A percentile compares a stretch with the other conserved stretches of the same genome.
These are phyloP conservation scores for Glomeris marginata DNA, from an alignment of 2,888 invertebrate genomes.

Conservation along the genomic window DNA sequence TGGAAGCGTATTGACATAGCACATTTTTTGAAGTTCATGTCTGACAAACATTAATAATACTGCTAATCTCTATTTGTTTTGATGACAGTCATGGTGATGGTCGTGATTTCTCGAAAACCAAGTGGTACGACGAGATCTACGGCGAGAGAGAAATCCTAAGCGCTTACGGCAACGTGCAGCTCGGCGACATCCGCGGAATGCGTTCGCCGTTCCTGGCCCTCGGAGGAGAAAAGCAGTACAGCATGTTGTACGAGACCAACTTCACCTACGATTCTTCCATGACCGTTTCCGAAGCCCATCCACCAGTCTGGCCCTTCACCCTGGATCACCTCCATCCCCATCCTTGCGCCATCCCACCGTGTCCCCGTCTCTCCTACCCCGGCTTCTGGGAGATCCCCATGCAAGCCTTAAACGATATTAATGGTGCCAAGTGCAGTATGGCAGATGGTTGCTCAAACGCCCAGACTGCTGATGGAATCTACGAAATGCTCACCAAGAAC, in stretches of 20 bases:
- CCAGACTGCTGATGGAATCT: slow-evolving; percentile 69
- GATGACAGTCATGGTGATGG: slow-evolving; percentile 72
- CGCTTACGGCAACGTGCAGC: slow-evolving; percentile 69
- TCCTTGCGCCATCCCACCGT: slow-evolving; percentile 15
- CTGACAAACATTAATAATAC: too few relatives aligned
- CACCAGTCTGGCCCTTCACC: slow-evolving; percentile 76
- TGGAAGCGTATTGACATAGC: too few relatives aligned
- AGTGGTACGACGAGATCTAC: slow-evolving; percentile 88
- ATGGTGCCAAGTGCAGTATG: slow-evolving; percentile 89
- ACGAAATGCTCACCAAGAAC: slow-evolving; percentile 86
- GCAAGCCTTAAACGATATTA: slow-evolving; percentile 35
- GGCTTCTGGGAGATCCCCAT: slow-evolving; percentile 16
- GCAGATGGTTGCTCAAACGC: slow-evolving; percentile 89
- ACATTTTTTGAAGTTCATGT: too few relatives aligned
- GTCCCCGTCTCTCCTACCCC: slow-evolving; percentile 12
- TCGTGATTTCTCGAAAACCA: slow-evolving; percentile 89
- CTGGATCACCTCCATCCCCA: slow-evolving; percentile 13
- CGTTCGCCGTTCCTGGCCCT: slow-evolving; percentile 82
- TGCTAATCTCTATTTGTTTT: background rate
- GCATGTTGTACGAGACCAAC: slow-evolving; percentile 89
- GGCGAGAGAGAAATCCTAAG: slow-evolving; percentile 81
- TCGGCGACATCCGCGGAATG: slow-evolving; percentile 89
- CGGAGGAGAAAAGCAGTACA: slow-evolving; percentile 94
- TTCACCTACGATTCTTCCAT: slow-evolving; percentile 92
- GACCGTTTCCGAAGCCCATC: slow-evolving; percentile 85